These are phyloP conservation scores for Drosophila differens DNA, from an alignment of 2,888 invertebrate genomes.

Conservation along the genomic window DNA sequence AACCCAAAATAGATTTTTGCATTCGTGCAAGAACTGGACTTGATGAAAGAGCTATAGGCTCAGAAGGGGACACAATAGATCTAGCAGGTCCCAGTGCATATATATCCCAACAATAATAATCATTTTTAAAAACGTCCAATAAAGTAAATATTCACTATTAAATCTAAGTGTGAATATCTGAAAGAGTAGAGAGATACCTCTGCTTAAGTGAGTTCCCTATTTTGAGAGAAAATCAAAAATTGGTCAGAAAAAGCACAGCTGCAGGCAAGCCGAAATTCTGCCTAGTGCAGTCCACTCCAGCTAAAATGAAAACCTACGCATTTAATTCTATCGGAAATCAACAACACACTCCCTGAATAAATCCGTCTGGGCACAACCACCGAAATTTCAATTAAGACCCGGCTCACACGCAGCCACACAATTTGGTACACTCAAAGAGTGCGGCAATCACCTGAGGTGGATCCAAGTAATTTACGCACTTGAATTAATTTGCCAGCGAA, in stretches of 20 bases:
- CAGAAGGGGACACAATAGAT: not conserved
- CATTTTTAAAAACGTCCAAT: not conserved
- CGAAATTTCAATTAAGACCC: conserved; percentile 69
- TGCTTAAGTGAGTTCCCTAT: not conserved
- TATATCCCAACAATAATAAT: not conserved
- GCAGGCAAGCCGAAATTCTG: conserved; percentile 7
- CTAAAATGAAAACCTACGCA: conserved; percentile 11
- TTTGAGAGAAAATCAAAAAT: not conserved
- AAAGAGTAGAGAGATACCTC: not conserved
- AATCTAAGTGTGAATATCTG: not conserved
- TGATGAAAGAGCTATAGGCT: not conserved
- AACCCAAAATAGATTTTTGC: not conserved
- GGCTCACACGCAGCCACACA: conserved; percentile 35
- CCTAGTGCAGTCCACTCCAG: not conserved
- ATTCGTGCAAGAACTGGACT: not conserved
- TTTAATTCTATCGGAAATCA: conserved; percentile 47
- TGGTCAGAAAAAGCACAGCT: conserved; percentile 42
- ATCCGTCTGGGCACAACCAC: conserved; percentile 10
- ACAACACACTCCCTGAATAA: conserved; percentile 20
- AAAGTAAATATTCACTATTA: not conserved
- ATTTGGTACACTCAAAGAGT: conserved; percentile 14
- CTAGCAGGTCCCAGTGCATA: not conserved
- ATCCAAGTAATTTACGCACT: conserved; percentile 75
- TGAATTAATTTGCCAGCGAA: conserved; percentile 71
- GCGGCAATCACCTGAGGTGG: conserved; percentile 75